Evolutionary conservation across 2,888 invertebrate species (phyloP).

Genomic region (Harpalus rubripes): DNA sequence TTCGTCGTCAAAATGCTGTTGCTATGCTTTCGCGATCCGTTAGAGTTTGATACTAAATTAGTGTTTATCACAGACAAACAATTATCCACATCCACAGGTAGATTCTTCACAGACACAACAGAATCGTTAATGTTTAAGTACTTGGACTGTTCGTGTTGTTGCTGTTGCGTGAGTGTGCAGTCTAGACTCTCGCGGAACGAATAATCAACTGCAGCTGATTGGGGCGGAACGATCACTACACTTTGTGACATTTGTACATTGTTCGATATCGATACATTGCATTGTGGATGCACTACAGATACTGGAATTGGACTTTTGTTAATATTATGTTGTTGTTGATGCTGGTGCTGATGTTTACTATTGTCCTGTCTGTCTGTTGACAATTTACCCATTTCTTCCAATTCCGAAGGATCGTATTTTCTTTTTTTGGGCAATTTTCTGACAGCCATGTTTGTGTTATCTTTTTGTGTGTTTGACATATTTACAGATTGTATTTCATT

Average conservation of each 20-base stretch:
- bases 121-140: slow-evolving; percentile 55
- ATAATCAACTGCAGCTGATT: slow-evolving; percentile 72
- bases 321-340: slow-evolving; percentile 14
- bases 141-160: slow-evolving; percentile 23
- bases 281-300: slow-evolving; percentile 74
- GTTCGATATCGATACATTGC: slow-evolving; percentile 71
- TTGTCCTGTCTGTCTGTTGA: slow-evolving; percentile 68
- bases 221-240: slow-evolving; percentile 76
- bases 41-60: slow-evolving; percentile 39
- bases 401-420: slow-evolving; percentile 89
- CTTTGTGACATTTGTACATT: slow-evolving; percentile 74
- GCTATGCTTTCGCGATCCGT: slow-evolving; percentile 30
- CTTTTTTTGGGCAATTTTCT: slow-evolving; percentile 96
- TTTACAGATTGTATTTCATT: slow-evolving; percentile 30
- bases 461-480: slow-evolving; percentile 63
- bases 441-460: slow-evolving; percentile 78
- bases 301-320: slow-evolving; percentile 72
- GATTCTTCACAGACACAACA: slow-evolving; percentile 32
- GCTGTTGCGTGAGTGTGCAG: slow-evolving; percentile 1
- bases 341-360: slow-evolving; percentile 71
- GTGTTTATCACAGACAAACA: slow-evolving; percentile 64
- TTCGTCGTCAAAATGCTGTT: slow-evolving; percentile 44
- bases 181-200: slow-evolving; percentile 57
- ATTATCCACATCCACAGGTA: slow-evolving; percentile 24
- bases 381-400: slow-evolving; percentile 84